Evolutionary conservation across 2,888 invertebrate genomes (phyloP), one percentile per base, ranked within the genome.

Genomic region (Nemotelus pantherinus): DNA sequence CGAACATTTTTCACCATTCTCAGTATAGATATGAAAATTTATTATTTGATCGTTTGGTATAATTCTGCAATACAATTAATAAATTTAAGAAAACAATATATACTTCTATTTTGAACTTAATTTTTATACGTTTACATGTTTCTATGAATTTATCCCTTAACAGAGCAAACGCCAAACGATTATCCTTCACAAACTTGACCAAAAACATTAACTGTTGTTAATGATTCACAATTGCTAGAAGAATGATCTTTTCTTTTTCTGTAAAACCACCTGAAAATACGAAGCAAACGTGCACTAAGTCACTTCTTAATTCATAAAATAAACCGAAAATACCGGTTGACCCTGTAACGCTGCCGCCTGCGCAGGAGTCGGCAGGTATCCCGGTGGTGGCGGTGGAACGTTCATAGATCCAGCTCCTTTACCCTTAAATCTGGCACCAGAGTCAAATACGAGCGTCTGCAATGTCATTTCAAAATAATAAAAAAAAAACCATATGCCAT

Each of bases 351-450:
- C 86, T 1, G 87, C 87, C 67, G 85, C 78, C 79, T 87, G 87
- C 5, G 84, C 87, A 0, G 86, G 83, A 2, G 85, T 87, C 2
- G 87, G 85, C 55, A 84, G 80, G 79, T 83, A 86, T 0, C 87
- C 87, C 0, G 87, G 87, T 2, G 87, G 87, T 5, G 87, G 87
- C 48, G 87, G 87, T 4, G 87, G 87, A 63, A 87, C 82, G 7
- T 81, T 82, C 55, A 86, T 82, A 3, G 84, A 82, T 3, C 86
- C 86, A 3, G 82, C 72, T 60, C 80, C 81, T 67, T 81, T 80
- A 2, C 82, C 82, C 44, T 81, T 80, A 72, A 82, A 82, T 53
- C 82, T 80, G 6, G 82, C 81, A 5, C 81, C 82, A 7, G 81
- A 77, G 78, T 82, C 82, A 65, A 81, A 82, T 47, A 80, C 77